A percentile compares a stretch with the other conserved stretches of the same genome.
phyloP scores from a whole-genome alignment of 2,113 vertebrate species.

The Spilogale gracilis region DNA sequence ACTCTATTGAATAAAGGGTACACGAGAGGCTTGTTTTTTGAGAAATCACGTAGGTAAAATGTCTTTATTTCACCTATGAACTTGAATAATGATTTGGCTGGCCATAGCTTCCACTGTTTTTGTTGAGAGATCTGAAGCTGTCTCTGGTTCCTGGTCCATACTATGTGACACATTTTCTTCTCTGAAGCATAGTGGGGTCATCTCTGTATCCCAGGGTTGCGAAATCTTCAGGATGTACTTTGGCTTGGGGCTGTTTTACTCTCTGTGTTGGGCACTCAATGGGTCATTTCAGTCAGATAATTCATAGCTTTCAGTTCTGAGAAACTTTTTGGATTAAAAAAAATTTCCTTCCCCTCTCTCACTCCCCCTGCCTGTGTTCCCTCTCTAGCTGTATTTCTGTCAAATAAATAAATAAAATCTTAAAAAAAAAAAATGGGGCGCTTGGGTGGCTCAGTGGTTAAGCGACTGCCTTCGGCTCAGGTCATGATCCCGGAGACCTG shows the following conservation, averaged over 20 bases:
- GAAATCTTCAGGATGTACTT: background rate
- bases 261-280: background rate
- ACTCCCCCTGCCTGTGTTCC: too few species aligned
- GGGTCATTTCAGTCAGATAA: background rate
- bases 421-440: too few species aligned
- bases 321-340: conserved; percentile 3
- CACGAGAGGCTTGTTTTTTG: background rate
- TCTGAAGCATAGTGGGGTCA: background rate
- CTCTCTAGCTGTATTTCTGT: too few species aligned
- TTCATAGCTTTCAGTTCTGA: background rate
- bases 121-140: background rate
- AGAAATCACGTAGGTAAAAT: background rate
- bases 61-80: background rate
- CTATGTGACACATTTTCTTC: background rate
- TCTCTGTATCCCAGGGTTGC: background rate
- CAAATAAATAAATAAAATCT: too few species aligned
- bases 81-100: background rate
- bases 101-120: background rate
- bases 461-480: too few species aligned
- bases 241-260: background rate
- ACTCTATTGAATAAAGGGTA: background rate
- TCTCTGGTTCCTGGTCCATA: background rate
- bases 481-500: too few species aligned
- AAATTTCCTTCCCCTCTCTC: too few species aligned
- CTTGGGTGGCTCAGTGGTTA: too few species aligned